A percentile compares a stretch with the other conserved stretches of the same genome.
Conservation (phyloP, 2,113 vertebrate species). For the Chaenogobius annularis region DNA sequence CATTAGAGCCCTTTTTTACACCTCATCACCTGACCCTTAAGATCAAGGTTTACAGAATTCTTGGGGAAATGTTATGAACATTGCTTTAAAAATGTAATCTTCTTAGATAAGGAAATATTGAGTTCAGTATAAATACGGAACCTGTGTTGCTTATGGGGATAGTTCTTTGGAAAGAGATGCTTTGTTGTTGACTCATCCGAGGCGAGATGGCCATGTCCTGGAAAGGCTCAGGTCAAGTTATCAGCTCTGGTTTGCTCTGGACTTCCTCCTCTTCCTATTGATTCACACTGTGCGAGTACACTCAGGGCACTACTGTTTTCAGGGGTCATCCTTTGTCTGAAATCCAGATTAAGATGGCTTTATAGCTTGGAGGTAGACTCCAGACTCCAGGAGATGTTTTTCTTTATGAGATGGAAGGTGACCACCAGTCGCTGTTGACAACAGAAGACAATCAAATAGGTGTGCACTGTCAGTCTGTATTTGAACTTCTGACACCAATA, state of each 20-base stretch:
- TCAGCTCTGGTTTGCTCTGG: constrained; percentile 35
- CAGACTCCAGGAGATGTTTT: constrained; percentile 20
- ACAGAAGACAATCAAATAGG: constrained; percentile 44
- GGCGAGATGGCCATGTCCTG: constrained; percentile 44
- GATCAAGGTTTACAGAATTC: constrained; percentile 10
- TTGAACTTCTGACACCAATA: too few species aligned
- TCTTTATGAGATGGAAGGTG: constrained; percentile 13
- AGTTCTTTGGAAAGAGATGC: constrained; percentile 51
- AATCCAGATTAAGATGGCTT: too few species aligned
- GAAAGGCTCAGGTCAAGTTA: constrained; percentile 38
- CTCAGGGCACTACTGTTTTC: constrained; percentile 11
- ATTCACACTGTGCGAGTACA: constrained; percentile 17
- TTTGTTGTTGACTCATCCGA: constrained; percentile 69
- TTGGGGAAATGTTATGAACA: neutral
- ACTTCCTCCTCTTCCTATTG: constrained; percentile 24
- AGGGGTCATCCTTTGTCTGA: constrained; percentile 25
- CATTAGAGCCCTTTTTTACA: constrained; percentile 38
- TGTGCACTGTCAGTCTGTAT: too few species aligned
- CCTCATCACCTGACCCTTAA: constrained; percentile 32
- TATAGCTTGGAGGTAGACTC: too few species aligned
- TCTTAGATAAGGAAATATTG: neutral
- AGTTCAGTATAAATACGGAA: neutral
- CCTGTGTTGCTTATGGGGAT: constrained; percentile 54
- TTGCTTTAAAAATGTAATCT: neutral
- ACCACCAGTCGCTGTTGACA: constrained; percentile 21